Evolutionary conservation across 2,797 vertebrate genomes (phyloP).

Genomic region (Choloepus didactylus): DNA sequence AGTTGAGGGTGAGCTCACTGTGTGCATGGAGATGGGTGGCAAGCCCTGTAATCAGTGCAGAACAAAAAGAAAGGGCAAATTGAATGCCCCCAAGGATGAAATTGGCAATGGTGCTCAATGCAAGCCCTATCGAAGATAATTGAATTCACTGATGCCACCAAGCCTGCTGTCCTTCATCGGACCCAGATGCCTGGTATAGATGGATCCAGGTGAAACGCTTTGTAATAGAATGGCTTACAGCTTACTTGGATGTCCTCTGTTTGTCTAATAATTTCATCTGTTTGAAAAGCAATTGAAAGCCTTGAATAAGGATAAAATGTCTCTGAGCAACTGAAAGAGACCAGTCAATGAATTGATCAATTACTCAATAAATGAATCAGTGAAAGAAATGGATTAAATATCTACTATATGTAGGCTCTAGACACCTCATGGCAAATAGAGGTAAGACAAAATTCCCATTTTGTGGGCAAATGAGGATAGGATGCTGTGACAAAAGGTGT

Average conservation of each 20-base stretch:
- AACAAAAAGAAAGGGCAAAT: not conserved
- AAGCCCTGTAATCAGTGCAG: not conserved
- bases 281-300: constrained; percentile 29
- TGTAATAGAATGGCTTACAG: not conserved
- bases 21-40: not conserved
- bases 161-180: not conserved
- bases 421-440: not conserved
- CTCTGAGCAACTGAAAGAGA: constrained; percentile 29
- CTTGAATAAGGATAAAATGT: constrained; percentile 18
- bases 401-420: not conserved
- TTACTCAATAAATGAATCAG: constrained; percentile 55
- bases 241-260: not conserved
- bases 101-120: not conserved
- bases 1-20: not conserved
- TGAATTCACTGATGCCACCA: not conserved
- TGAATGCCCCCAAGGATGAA: not conserved
- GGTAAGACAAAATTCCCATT: not conserved
- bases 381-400: not conserved
- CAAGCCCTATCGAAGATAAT: not conserved
- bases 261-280: constrained; percentile 20
- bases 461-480: not conserved
- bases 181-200: not conserved
- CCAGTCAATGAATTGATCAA: not conserved
- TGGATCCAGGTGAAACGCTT: not conserved
- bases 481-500: not conserved